A percentile compares a stretch with the other conserved stretches of the same genome.
Conservation (phyloP, 1,140 invertebrate genomes). For the Anastrepha obliqua region DNA sequence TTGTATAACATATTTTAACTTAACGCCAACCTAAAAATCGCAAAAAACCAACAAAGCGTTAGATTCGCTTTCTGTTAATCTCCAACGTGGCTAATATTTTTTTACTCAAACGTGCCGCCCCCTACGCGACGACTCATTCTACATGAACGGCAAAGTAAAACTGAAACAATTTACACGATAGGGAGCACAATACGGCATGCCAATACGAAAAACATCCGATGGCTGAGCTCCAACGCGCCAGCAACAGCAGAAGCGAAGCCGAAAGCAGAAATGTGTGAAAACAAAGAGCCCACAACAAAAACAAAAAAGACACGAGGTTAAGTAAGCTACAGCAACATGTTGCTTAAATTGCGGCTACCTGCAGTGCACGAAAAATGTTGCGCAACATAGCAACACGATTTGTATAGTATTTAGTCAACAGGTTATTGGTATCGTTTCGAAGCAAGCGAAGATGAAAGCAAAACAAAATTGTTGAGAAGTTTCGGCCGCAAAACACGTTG, state of each 20-base stretch:
- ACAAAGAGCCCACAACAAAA: constrained; percentile 1
- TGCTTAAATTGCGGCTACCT: background rate
- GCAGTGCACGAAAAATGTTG: background rate
- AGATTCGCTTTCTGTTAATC: background rate
- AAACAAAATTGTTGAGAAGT: constrained; percentile 33
- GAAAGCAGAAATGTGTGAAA: constrained; percentile 33
- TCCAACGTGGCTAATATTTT: constrained; percentile 48
- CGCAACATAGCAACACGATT: background rate
- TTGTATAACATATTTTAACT: background rate
- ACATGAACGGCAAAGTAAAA: constrained; percentile 17
- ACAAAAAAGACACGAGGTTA: background rate
- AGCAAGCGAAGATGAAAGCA: constrained; percentile 15
- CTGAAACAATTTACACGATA: constrained; percentile 13
- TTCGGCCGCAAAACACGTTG: background rate
- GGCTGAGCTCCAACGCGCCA: constrained; percentile 4
- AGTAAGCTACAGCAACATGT: background rate
- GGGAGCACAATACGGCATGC: constrained; percentile 12
- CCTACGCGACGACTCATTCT: background rate
- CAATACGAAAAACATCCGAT: constrained; percentile 28
- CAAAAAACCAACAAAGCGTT: background rate
- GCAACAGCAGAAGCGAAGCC: constrained; percentile 8
- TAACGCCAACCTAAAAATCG: background rate
- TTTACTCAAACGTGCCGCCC: background rate
- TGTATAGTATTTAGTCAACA: background rate
- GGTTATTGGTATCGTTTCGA: no score